Evolutionary conservation across 2,113 vertebrate genomes (phyloP).

Genomic region (Caranx melampygus): DNA sequence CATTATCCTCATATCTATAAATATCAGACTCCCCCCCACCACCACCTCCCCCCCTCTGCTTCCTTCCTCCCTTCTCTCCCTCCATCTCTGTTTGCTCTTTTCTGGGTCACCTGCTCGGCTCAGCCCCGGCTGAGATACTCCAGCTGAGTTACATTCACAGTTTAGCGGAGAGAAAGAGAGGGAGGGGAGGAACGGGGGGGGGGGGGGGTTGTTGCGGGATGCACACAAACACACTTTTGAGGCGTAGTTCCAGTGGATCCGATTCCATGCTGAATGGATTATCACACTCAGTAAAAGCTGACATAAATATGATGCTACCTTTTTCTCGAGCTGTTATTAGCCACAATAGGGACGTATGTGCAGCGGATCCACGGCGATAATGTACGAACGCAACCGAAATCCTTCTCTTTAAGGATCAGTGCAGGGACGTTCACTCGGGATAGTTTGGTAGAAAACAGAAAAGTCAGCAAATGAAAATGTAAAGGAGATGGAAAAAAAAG

Average conservation of each 20-base stretch:
- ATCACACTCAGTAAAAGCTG: constrained; percentile 55
- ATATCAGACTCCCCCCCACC: constrained; percentile 66
- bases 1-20: constrained; percentile 77
- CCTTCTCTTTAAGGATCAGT: constrained; percentile 15
- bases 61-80: constrained; percentile 43
- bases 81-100: constrained; percentile 66
- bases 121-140: constrained; percentile 66
- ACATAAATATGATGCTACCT: constrained; percentile 27
- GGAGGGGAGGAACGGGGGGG: too few relatives aligned
- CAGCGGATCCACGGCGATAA: background rate
- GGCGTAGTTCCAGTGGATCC: constrained; percentile 37
- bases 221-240: constrained; percentile 27
- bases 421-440: background rate
- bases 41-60: constrained; percentile 10
- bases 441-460: background rate
- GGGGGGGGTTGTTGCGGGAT: background rate
- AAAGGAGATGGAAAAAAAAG: background rate
- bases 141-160: constrained; percentile 65
- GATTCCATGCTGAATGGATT: constrained; percentile 53
- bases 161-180: constrained; percentile 31
- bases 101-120: constrained; percentile 78
- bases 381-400: constrained; percentile 5
- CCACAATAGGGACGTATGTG: background rate
- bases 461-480: background rate
- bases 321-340: constrained; percentile 7